Conservation (phyloP, 2,113 vertebrate species). For the Engystomops pustulosus region DNA sequence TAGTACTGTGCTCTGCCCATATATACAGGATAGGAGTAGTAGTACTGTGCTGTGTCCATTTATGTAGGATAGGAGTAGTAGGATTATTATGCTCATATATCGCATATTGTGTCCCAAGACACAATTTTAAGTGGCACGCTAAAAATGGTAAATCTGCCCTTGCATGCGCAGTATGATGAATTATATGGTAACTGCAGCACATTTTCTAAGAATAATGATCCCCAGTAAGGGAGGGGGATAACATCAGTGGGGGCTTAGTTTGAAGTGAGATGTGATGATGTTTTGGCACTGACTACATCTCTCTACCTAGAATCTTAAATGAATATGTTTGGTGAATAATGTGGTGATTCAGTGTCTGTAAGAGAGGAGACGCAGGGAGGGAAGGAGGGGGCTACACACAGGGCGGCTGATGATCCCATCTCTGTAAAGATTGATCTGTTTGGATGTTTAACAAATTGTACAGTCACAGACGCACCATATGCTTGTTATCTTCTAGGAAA, state of each 20-base stretch:
- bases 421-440: background rate
- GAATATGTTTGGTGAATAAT: background rate
- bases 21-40: no score
- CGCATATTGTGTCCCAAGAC: no score
- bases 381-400: background rate
- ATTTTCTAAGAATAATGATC: background rate
- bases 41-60: no score
- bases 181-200: no score
- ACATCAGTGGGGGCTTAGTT: background rate
- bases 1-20: no score
- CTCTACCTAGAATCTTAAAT: background rate
- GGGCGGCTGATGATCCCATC: background rate
- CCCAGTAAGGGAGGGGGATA: background rate
- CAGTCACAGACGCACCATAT: background rate
- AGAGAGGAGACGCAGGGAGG: background rate
- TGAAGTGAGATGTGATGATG: background rate
- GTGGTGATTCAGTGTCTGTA: no score
- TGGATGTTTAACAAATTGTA: background rate
- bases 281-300: background rate
- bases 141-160: no score
- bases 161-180: no score
- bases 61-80: no score
- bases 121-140: no score
- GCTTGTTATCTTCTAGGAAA: background rate
- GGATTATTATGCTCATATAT: no score